phyloP scores from a whole-genome alignment of 2,888 invertebrate species.

The Athalia rosae region DNA sequence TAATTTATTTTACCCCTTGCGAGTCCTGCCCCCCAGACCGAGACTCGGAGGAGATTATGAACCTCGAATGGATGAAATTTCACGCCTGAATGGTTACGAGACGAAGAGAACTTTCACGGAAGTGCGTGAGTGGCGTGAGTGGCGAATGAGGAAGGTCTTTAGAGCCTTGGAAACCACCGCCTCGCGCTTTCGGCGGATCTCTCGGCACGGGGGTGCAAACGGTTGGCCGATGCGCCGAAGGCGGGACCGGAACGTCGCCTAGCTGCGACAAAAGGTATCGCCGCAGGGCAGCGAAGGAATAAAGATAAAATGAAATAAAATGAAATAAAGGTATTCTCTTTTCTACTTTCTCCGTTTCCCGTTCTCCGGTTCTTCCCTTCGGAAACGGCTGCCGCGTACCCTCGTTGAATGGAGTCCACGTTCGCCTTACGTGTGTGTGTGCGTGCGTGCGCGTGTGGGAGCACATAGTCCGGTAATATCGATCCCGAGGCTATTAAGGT shows the following conservation, averaged over 20 bases:
- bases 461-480: background rate
- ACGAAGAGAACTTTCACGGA: background rate
- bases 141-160: slow-evolving; percentile 4
- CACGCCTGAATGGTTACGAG: slow-evolving; percentile 12
- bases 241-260: background rate
- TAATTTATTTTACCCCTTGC: slow-evolving; percentile 20
- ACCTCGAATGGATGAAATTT: slow-evolving; percentile 34
- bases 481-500: background rate
- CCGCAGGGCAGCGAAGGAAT: slow-evolving; percentile 13
- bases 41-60: slow-evolving; percentile 21
- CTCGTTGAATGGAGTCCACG: background rate
- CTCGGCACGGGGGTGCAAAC: slow-evolving; percentile 3
- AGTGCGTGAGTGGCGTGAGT: background rate
- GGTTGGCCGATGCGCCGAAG: background rate
- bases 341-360: too few relatives aligned
- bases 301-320: too few relatives aligned
- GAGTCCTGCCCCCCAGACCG: background rate
- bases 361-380: too few relatives aligned
- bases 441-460: too few relatives aligned
- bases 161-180: background rate
- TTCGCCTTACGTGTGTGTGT: background rate
- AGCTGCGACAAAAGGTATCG: background rate
- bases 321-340: too few relatives aligned
- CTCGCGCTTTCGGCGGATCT: background rate
- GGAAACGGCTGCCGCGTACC: too few relatives aligned